Percentiles rank a stretch among this genome's conserved stretches.
Conservation (phyloP, 1,140 invertebrate genomes). For the Fopius arisanus region DNA sequence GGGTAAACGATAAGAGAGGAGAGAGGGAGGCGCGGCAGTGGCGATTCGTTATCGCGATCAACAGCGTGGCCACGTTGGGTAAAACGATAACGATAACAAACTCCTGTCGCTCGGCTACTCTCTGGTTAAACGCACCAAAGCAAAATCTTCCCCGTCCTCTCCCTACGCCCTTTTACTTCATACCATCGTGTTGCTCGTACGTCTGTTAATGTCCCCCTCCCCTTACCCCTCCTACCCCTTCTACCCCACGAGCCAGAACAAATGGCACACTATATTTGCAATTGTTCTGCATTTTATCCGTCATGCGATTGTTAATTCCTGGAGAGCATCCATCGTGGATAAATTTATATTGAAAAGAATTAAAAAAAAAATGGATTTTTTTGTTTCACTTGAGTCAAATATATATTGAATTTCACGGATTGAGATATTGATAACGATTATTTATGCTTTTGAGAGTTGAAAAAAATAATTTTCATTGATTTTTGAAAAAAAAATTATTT, state of each 20-base stretch:
- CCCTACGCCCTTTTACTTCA: constrained; percentile 9
- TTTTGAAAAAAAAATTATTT: too few species aligned
- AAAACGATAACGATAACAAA: constrained; percentile 64
- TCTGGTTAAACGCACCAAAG: constrained; percentile 18
- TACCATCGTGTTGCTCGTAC: constrained; percentile 23
- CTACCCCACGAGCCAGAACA: not conserved
- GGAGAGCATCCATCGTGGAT: too few species aligned
- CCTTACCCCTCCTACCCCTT: not conserved
- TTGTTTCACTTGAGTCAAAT: too few species aligned
- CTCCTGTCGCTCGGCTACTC: constrained; percentile 41
- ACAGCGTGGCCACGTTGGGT: constrained; percentile 60
- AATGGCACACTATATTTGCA: not conserved
- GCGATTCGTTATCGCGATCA: constrained; percentile 61
- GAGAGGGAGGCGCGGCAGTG: constrained; percentile 45
- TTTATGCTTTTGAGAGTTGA: too few species aligned
- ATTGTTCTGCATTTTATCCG: too few species aligned
- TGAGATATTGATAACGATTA: too few species aligned
- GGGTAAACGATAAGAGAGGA: constrained; percentile 17
- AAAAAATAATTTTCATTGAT: too few species aligned
- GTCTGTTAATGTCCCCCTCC: not conserved
- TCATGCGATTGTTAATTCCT: too few species aligned
- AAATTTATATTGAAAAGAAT: too few species aligned
- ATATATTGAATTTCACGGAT: too few species aligned
- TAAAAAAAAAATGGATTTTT: too few species aligned
- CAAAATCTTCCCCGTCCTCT: constrained; percentile 22